phyloP scores from a whole-genome alignment of 2,113 vertebrate species.

The Aldabrachelys gigantea region DNA sequence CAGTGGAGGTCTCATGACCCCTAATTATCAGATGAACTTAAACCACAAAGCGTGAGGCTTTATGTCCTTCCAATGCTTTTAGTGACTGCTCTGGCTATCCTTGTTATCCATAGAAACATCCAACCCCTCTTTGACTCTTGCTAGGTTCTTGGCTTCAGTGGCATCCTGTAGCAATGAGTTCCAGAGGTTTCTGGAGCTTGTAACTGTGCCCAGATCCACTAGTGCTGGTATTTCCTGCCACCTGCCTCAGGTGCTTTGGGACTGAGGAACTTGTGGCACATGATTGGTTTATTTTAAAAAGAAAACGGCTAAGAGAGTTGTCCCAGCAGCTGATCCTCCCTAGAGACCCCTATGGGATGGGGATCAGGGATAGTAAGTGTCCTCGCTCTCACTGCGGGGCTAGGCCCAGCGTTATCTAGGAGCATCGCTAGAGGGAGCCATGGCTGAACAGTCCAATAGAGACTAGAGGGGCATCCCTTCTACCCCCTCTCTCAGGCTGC shows the following conservation, averaged over 20 bases:
- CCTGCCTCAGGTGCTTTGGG: not conserved
- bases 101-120: not conserved
- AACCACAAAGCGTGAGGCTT: not conserved
- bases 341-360: not conserved
- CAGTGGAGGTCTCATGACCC: not conserved
- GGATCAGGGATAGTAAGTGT: not conserved
- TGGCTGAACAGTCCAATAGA: not conserved
- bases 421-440: not conserved
- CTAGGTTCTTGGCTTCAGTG: not conserved
- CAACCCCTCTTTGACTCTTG: not conserved
- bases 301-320: no score
- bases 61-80: not conserved
- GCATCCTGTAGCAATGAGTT: not conserved
- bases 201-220: not conserved
- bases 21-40: not conserved
- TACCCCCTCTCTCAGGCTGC: constrained; percentile 79
- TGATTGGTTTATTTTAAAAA: no score
- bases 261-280: not conserved
- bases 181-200: not conserved
- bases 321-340: no score
- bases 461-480: no score
- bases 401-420: no score
- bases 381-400: not conserved
- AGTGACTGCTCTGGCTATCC: not conserved
- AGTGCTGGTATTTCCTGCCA: no score